Evolutionary conservation across 2,113 vertebrate genomes (phyloP).

Genomic region (Leptodactylus fuscus): DNA sequence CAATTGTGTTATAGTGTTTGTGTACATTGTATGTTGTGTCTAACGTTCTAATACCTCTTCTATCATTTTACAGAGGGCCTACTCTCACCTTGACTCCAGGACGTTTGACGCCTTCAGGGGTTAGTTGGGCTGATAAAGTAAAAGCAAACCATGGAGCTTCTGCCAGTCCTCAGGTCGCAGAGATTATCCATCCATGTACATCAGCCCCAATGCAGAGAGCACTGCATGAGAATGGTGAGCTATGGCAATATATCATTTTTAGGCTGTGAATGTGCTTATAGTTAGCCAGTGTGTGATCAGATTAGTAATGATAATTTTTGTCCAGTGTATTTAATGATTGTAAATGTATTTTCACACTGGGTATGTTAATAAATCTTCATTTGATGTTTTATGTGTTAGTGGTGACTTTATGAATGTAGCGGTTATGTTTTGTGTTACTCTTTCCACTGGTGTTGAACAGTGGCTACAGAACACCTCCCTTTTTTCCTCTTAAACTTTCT

Average conservation of each 20-base stretch:
- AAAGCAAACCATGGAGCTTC: slow-evolving; percentile 82
- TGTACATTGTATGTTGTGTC: not conserved
- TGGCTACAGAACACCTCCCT: slow-evolving; percentile 3
- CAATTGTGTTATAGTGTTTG: not conserved
- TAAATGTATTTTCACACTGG: no score
- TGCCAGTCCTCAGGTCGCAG: slow-evolving; percentile 62
- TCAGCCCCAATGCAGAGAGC: slow-evolving; percentile 73
- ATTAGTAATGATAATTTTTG: no score
- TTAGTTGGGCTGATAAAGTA: slow-evolving; percentile 96
- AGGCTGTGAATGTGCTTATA: not conserved
- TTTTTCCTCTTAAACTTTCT: not conserved
- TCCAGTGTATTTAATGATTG: no score
- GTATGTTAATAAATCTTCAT: not conserved
- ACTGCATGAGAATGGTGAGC: slow-evolving; percentile 70
- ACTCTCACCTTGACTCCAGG: slow-evolving; percentile 78
- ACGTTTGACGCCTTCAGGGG: slow-evolving; percentile 84
- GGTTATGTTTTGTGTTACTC: not conserved
- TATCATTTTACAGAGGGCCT: slow-evolving; percentile 75
- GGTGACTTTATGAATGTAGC: not conserved
- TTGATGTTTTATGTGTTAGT: not conserved
- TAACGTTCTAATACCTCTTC: not conserved
- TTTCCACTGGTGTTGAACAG: slow-evolving; percentile 17
- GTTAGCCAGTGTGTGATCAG: no score
- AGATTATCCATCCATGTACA: slow-evolving; percentile 61
- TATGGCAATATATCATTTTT: not conserved